These are phyloP conservation scores for Bradypodion ventrale DNA, from an alignment of 2,797 vertebrate species.

Conservation along the genomic window DNA sequence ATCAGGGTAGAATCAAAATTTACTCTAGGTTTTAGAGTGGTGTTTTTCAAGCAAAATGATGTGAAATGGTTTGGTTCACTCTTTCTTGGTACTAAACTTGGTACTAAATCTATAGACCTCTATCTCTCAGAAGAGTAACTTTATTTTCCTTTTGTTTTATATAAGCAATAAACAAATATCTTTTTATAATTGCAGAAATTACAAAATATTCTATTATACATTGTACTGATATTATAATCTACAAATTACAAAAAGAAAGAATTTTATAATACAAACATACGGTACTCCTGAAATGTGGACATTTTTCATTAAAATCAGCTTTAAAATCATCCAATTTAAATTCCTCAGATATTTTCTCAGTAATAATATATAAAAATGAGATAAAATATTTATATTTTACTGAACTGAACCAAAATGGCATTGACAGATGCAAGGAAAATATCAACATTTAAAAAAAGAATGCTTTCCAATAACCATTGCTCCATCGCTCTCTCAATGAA, in stretches of 20 bases:
- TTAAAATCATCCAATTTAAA: background rate
- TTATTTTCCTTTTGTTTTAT: too few relatives aligned
- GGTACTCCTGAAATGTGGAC: background rate
- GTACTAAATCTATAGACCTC: too few relatives aligned
- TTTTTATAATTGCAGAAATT: background rate
- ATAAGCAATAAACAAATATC: background rate
- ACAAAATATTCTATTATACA: background rate
- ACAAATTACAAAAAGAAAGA: background rate
- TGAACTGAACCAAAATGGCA: background rate
- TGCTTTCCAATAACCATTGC: background rate
- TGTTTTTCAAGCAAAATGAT: too few relatives aligned
- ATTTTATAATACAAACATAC: background rate
- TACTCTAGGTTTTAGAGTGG: too few relatives aligned
- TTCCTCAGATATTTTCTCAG: background rate
- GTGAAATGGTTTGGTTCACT: too few relatives aligned
- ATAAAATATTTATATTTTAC: background rate
- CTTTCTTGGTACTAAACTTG: too few relatives aligned
- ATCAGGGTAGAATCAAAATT: too few relatives aligned
- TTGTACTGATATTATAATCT: background rate
- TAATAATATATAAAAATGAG: background rate
- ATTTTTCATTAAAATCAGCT: background rate
- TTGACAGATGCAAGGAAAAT: constrained; percentile 6
- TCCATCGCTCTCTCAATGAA: too few relatives aligned
- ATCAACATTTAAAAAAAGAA: constrained; percentile 10
- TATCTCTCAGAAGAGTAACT: too few relatives aligned